Conservation (phyloP, 2,888 invertebrate species). For the Eurois occulta region DNA sequence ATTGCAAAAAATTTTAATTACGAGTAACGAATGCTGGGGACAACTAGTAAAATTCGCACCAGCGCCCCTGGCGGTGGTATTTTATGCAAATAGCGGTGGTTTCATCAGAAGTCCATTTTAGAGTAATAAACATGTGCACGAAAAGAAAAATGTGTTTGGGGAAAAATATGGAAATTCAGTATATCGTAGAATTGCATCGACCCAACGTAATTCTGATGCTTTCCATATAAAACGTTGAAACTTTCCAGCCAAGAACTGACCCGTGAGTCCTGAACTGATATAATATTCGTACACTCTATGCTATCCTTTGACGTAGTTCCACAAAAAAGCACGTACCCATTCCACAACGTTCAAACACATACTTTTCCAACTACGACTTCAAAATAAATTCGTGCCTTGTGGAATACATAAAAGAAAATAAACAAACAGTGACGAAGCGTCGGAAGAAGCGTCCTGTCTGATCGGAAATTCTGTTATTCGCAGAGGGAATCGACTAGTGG, state of each 20-base stretch:
- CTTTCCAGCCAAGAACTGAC: neutral
- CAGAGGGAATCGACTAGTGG: constrained; percentile 86
- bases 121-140: neutral
- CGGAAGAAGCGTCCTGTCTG: constrained; percentile 72
- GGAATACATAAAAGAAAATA: constrained; percentile 74
- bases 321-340: constrained; percentile 35
- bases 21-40: constrained; percentile 26
- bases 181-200: neutral
- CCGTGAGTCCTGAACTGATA: constrained; percentile 9
- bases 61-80: neutral
- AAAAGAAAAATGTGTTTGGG: neutral
- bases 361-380: constrained; percentile 56
- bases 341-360: constrained; percentile 38
- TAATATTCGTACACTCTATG: constrained; percentile 33
- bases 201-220: neutral
- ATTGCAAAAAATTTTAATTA: constrained; percentile 56
- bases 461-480: constrained; percentile 87
- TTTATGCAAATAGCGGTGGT: constrained; percentile 15
- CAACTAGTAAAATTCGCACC: constrained; percentile 12
- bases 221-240: neutral
- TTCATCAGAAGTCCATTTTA: neutral
- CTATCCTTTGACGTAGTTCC: constrained; percentile 15
- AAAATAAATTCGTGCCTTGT: constrained; percentile 67
- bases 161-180: neutral
- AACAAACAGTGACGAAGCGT: constrained; percentile 77